Evolutionary conservation across 2,888 invertebrate species (phyloP), one percentile per base, ranked within the genome.

Genomic region (Sarcophaga carnaria): DNA sequence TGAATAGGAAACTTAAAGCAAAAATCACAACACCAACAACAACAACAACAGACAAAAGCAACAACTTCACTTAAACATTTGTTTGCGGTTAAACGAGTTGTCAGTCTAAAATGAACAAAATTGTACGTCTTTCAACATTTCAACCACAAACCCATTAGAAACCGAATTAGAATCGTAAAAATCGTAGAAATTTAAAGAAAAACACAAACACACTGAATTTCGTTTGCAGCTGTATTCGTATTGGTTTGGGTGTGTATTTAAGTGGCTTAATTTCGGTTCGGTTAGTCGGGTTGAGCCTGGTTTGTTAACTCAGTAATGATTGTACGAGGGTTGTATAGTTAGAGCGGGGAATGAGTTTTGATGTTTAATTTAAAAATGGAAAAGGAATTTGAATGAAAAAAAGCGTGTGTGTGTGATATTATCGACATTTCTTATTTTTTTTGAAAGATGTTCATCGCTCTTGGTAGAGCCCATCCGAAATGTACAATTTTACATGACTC

Each of bases 201-300:
- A 77, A 77, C 37, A 60, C 37, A 77, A 45, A 27, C 71, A n/a
- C 27, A n/a, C 11, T 37, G 72, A 37, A 37, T 60, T n/a, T 60
- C 45, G 67, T 54, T 22, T 54, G 59, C 59, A 37, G 37, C 37
- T 37, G 37, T 8, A 10, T 37, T 37, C 8, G 37, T 37, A 10
- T 37, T 37, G 8, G 37, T 37, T 8, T 2, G 37, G 37, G 22
- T 45, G 47, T 17, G 45, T 66, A 27, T 37, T 22, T n/a, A 76
- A 66, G 76, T 66, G 64, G 54, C 76, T 76, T 76, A 60, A 72
- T 72, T 76, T 66, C 59, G 62, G 74, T 63, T 74, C 47, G 72
- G 45, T 62, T 74, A 63, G 63, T 63, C 47, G 47, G 47, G 47
- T 63, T 63, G 37, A 37, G 74, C 22, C 47, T 74, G 47, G 22